phyloP scores from a whole-genome alignment of 1,140 invertebrate species.

The Drosophila nigrodunni region DNA sequence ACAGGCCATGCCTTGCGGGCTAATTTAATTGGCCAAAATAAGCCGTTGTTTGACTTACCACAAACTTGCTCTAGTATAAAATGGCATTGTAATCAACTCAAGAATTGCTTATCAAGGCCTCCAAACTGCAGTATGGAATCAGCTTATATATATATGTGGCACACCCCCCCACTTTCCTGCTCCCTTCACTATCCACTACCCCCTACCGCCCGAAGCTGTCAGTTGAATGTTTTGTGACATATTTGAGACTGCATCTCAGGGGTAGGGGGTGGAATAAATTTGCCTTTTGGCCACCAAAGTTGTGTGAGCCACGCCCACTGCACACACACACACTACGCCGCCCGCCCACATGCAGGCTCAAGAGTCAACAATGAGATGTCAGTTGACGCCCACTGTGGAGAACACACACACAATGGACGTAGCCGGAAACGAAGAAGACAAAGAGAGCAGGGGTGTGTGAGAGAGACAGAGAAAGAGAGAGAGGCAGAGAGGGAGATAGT shows the following conservation, averaged over 20 bases:
- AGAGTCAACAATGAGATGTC: constrained; percentile 62
- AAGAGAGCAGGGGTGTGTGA: constrained; percentile 11
- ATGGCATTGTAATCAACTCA: constrained; percentile 27
- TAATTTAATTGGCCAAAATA: constrained; percentile 8
- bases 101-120: constrained; percentile 35
- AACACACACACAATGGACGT: constrained; percentile 48
- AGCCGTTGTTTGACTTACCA: background rate
- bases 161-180: background rate
- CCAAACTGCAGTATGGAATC: constrained; percentile 18
- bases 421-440: constrained; percentile 49
- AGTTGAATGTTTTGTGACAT: constrained; percentile 27
- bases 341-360: constrained; percentile 38
- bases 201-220: constrained; percentile 15
- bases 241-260: constrained; percentile 32
- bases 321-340: background rate
- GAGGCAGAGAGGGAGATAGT: background rate
- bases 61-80: background rate
- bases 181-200: background rate
- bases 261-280: constrained; percentile 53
- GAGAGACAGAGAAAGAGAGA: constrained; percentile 6
- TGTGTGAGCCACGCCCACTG: constrained; percentile 43
- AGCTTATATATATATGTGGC: constrained; percentile 9
- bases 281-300: constrained; percentile 72
- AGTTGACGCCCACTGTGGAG: constrained; percentile 46
- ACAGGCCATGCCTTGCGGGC: background rate